A percentile compares a stretch with the other conserved stretches of the same genome.
Evolutionary conservation across 2,113 vertebrate genomes (phyloP).

Genomic region (Myanophis thanlyinensis): DNA sequence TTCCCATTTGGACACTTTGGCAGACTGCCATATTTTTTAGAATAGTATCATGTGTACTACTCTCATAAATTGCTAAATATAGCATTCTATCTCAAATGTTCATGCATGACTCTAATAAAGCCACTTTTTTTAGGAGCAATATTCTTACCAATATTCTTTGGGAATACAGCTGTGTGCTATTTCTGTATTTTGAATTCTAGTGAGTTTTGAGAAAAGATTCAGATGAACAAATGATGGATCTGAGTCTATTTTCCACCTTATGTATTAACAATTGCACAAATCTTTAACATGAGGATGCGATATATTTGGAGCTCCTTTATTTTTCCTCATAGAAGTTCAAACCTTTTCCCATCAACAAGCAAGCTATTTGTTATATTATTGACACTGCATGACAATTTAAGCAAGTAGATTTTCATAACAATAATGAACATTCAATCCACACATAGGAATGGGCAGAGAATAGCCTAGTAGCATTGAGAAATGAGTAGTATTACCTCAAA

Average conservation of each 20-base stretch:
- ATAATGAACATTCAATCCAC: not conserved
- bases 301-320: not conserved
- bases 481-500: not conserved
- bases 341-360: not conserved
- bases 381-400: not conserved
- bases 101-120: not conserved
- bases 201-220: not conserved
- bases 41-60: conserved; percentile 11
- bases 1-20: conserved; percentile 19
- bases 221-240: not conserved
- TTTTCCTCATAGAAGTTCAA: not conserved
- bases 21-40: conserved; percentile 1
- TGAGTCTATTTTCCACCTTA: not conserved
- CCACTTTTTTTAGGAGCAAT: not conserved
- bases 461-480: not conserved
- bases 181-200: not conserved
- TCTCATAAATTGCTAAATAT: conserved; percentile 23
- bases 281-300: not conserved
- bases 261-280: not conserved
- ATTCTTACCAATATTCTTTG: not conserved
- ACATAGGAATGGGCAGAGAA: not conserved
- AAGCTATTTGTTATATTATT: not conserved
- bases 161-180: not conserved
- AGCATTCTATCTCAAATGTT: not conserved
- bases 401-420: not conserved